Evolutionary conservation across 2,888 invertebrate species (phyloP).

Genomic region (Brachylomia viminalis): DNA sequence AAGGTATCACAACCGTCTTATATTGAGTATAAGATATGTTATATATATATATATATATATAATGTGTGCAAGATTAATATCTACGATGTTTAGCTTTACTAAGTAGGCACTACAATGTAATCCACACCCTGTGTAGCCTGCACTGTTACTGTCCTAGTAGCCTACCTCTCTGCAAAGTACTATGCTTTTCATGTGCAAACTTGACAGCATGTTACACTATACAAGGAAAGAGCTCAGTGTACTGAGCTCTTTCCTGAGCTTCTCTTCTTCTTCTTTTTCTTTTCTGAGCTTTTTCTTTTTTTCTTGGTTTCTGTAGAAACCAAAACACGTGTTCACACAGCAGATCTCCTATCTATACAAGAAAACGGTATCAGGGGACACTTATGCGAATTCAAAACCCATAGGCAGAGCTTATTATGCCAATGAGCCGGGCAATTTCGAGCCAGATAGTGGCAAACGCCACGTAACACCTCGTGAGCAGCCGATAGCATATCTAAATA

Average conservation of each 20-base stretch:
- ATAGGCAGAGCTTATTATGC: slow-evolving; percentile 49
- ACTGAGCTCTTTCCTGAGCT: no score
- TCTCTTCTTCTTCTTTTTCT: no score
- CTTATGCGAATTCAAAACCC: slow-evolving; percentile 46
- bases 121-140: slow-evolving; percentile 2
- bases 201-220: not conserved
- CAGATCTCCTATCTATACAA: slow-evolving; percentile 35
- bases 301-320: no score
- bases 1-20: not conserved
- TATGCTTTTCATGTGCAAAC: not conserved
- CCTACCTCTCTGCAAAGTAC: slow-evolving; percentile 14
- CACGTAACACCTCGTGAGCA: slow-evolving; percentile 57
- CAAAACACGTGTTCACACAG: slow-evolving; percentile 24
- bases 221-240: slow-evolving; percentile 29
- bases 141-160: not conserved
- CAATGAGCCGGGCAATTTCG: slow-evolving; percentile 59
- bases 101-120: slow-evolving; percentile 3
- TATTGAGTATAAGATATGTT: no score
- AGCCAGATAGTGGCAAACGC: slow-evolving; percentile 51
- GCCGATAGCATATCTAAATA: slow-evolving; percentile 64
- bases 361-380: slow-evolving; percentile 35
- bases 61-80: slow-evolving; percentile 15
- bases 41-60: no score
- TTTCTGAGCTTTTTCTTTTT: no score
- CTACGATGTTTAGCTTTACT: not conserved